Conservation (phyloP, 2,888 invertebrate species). For the Corythucha ciliata region DNA sequence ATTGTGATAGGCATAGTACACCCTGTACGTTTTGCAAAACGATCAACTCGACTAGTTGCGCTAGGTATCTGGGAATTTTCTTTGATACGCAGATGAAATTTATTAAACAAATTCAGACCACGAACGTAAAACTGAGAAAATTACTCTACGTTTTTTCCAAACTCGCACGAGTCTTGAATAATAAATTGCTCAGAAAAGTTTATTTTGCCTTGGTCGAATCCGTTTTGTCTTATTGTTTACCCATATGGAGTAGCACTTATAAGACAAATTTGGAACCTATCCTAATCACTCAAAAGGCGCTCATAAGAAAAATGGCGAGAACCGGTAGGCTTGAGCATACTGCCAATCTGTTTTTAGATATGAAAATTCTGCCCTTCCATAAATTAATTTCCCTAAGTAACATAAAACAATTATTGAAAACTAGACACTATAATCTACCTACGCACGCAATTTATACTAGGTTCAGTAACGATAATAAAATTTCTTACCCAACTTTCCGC, state of each 20-base stretch:
- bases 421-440: neutral
- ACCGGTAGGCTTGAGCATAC: neutral
- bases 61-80: slow-evolving; percentile 1
- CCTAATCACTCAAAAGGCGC: neutral
- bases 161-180: neutral
- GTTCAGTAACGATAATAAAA: too few relatives aligned
- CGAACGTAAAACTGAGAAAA: neutral
- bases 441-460: neutral
- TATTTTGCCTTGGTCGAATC: slow-evolving; percentile 2
- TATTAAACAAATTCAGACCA: neutral
- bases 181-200: neutral
- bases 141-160: neutral
- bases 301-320: neutral
- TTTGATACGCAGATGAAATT: neutral
- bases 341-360: neutral
- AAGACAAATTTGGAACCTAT: neutral
- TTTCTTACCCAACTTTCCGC: too few relatives aligned
- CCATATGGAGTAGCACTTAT: slow-evolving; percentile 3
- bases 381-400: neutral
- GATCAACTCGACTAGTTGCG: too few relatives aligned
- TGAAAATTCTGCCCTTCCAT: neutral
- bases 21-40: too few relatives aligned
- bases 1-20: slow-evolving; percentile 2
- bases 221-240: neutral
- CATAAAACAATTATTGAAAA: neutral